Conservation (phyloP, 2,797 vertebrate species). For the Acanthornis magna region DNA sequence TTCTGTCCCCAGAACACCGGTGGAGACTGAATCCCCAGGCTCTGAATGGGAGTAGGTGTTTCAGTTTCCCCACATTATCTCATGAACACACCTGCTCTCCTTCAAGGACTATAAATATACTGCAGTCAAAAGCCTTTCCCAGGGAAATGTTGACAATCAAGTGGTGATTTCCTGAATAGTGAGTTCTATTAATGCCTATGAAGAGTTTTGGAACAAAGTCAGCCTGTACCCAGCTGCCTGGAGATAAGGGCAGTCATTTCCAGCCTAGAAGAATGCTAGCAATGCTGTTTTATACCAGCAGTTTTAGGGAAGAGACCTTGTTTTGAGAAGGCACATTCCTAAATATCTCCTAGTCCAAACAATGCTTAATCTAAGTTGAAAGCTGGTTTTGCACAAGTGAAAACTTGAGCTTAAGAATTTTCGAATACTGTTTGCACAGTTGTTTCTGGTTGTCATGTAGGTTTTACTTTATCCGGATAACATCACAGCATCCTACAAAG, state of each 20-base stretch:
- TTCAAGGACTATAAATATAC: not conserved
- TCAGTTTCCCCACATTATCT: not conserved
- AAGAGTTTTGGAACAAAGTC: not conserved
- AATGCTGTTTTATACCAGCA: not conserved
- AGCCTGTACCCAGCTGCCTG: not conserved
- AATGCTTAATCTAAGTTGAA: conserved; percentile 13
- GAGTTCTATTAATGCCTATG: not conserved
- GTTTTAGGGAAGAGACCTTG: conserved; percentile 11
- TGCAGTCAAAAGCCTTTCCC: not conserved
- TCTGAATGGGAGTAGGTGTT: not conserved
- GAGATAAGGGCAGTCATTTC: not conserved
- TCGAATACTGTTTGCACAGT: not conserved
- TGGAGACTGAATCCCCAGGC: not conserved
- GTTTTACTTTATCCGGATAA: not conserved
- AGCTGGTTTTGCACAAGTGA: not conserved
- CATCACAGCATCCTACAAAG: not conserved
- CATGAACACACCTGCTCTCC: not conserved
- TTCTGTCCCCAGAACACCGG: not conserved
- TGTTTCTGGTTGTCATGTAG: not conserved
- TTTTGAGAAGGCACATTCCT: conserved; percentile 45
- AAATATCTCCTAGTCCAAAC: conserved; percentile 20
- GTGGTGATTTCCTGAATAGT: not conserved
- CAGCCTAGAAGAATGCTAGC: not conserved
- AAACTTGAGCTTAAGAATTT: conserved; percentile 10
- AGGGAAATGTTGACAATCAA: not conserved